Evolutionary conservation across 2,113 vertebrate species (phyloP).

Genomic region (Craseonycteris thonglongyai): DNA sequence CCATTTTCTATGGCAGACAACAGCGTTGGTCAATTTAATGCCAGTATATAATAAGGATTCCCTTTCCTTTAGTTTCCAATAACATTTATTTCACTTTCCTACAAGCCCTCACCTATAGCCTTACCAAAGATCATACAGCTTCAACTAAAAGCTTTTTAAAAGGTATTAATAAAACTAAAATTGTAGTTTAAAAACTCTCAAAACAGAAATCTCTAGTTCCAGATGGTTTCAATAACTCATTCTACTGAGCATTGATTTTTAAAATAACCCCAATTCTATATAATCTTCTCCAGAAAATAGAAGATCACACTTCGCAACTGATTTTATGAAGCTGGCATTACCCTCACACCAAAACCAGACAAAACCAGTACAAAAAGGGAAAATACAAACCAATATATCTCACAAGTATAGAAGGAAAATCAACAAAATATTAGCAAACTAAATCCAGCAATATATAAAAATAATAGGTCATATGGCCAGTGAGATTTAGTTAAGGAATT

Average conservation of each 20-base stretch:
- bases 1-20: neutral
- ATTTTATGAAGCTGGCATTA: neutral
- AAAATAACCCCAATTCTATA: conserved; percentile 7
- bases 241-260: neutral
- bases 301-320: neutral
- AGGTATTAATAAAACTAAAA: neutral
- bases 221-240: neutral
- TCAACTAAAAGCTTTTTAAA: neutral
- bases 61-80: neutral
- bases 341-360: neutral
- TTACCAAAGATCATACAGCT: neutral
- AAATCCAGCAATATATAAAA: neutral
- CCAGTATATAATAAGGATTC: neutral
- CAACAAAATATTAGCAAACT: neutral
- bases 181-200: neutral
- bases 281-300: neutral
- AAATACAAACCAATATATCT: neutral
- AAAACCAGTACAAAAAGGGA: neutral
- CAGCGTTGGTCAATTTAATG: neutral
- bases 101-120: neutral
- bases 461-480: neutral
- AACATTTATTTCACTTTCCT: neutral
- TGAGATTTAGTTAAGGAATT: neutral
- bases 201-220: neutral
- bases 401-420: neutral